phyloP scores from a whole-genome alignment of 2,113 vertebrate species.

The Cryptotis parvus region DNA sequence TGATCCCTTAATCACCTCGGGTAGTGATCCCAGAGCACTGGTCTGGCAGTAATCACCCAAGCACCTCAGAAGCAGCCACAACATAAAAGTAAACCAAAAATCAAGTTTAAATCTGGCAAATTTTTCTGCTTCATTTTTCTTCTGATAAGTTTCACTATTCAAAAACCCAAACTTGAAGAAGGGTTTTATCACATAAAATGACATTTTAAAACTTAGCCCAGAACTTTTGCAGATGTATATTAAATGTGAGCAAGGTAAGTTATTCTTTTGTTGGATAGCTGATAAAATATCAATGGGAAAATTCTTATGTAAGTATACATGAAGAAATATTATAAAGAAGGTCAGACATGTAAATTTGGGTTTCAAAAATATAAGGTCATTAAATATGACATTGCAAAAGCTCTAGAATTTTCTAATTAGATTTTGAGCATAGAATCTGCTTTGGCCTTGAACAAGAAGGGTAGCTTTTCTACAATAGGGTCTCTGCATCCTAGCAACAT shows the following conservation, averaged over 20 bases:
- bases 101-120: not conserved
- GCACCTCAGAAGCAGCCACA: no score
- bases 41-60: no score
- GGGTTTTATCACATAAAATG: conserved; percentile 49
- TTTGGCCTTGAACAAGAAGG: conserved; percentile 82
- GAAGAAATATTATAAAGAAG: conserved; percentile 65
- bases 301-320: conserved; percentile 48
- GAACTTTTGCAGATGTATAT: not conserved
- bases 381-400: conserved; percentile 78
- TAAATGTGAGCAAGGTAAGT: not conserved
- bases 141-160: not conserved
- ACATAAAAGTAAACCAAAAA: not conserved
- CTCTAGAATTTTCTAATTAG: conserved; percentile 85
- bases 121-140: conserved; percentile 5
- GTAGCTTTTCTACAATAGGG: conserved; percentile 84
- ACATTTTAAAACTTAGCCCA: not conserved
- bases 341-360: conserved; percentile 41
- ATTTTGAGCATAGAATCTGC: conserved; percentile 84
- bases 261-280: not conserved
- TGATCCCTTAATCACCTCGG: no score
- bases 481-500: conserved; percentile 81
- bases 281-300: conserved; percentile 9
- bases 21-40: no score
- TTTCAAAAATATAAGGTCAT: conserved; percentile 76
- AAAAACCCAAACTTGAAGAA: not conserved